These are phyloP conservation scores for Tenualosa thibaudeaui DNA, from an alignment of 2,797 vertebrate species.

Conservation along the genomic window DNA sequence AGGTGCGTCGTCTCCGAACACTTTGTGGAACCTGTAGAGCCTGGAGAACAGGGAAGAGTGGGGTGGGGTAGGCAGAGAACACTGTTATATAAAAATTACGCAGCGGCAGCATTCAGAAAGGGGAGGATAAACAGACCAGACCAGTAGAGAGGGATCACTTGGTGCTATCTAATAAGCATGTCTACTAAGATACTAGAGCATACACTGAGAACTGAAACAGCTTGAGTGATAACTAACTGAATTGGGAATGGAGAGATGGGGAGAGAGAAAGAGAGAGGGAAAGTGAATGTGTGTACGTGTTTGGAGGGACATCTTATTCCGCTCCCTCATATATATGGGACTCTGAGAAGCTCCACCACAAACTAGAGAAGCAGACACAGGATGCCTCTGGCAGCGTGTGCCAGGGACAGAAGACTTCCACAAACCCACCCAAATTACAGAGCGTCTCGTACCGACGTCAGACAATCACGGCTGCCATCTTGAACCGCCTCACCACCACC, in stretches of 20 bases:
- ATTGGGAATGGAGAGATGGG: neutral
- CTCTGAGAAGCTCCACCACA: neutral
- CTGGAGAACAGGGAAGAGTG: constrained; percentile 57
- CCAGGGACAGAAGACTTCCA: neutral
- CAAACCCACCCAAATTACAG: constrained; percentile 13
- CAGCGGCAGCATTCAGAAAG: too few species aligned
- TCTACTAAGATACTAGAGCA: neutral
- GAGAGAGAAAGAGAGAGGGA: neutral
- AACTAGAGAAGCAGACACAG: constrained; percentile 5
- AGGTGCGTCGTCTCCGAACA: constrained; percentile 85
- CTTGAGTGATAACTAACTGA: neutral
- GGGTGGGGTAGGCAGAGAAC: neutral
- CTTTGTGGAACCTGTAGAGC: constrained; percentile 83
- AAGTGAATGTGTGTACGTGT: neutral
- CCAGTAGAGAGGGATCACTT: too few species aligned
- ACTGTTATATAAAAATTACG: neutral
- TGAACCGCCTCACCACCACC: neutral
- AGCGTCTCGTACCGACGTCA: neutral
- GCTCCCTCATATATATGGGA: neutral
- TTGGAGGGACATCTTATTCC: neutral
- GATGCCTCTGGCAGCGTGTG: constrained; percentile 2
- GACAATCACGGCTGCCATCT: neutral
- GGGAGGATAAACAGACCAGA: neutral
- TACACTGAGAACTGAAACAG: neutral
- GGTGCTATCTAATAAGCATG: neutral